phyloP scores from a whole-genome alignment of 2,797 vertebrate species.

The Brotula barbata region DNA sequence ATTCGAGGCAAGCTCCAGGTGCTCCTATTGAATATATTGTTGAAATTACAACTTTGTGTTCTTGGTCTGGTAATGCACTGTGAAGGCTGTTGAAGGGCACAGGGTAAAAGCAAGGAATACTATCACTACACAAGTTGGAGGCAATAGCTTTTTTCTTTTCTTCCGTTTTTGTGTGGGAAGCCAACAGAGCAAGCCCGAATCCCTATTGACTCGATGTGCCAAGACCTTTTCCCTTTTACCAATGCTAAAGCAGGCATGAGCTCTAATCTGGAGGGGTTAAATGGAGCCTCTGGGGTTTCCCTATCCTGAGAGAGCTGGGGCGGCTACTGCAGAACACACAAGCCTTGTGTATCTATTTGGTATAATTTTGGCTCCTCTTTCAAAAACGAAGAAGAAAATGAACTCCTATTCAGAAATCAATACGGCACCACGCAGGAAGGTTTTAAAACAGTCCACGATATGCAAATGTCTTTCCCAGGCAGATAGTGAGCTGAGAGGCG shows the following conservation, averaged over 20 bases:
- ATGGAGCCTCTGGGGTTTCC: constrained; percentile 69
- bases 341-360: constrained; percentile 53
- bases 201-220: constrained; percentile 72
- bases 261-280: constrained; percentile 82
- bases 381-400: constrained; percentile 33
- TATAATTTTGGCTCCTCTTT: constrained; percentile 54
- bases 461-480: constrained; percentile 8
- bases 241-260: constrained; percentile 80
- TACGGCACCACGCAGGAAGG: constrained; percentile 1
- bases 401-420: constrained; percentile 23
- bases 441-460: constrained; percentile 5
- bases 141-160: constrained; percentile 51
- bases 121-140: constrained; percentile 50
- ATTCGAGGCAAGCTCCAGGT: constrained; percentile 46
- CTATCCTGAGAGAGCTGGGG: constrained; percentile 74
- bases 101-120: constrained; percentile 59
- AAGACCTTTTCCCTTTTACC: constrained; percentile 76
- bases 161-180: constrained; percentile 74
- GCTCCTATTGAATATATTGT: constrained; percentile 46
- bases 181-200: constrained; percentile 59
- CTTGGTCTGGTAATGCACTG: constrained; percentile 56
- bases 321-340: constrained; percentile 46
- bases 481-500: constrained; percentile 45
- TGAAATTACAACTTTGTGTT: constrained; percentile 48
- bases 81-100: constrained; percentile 63